Evolutionary conservation across 2,113 vertebrate species (phyloP).

Genomic region (Nesospiza acunhae): DNA sequence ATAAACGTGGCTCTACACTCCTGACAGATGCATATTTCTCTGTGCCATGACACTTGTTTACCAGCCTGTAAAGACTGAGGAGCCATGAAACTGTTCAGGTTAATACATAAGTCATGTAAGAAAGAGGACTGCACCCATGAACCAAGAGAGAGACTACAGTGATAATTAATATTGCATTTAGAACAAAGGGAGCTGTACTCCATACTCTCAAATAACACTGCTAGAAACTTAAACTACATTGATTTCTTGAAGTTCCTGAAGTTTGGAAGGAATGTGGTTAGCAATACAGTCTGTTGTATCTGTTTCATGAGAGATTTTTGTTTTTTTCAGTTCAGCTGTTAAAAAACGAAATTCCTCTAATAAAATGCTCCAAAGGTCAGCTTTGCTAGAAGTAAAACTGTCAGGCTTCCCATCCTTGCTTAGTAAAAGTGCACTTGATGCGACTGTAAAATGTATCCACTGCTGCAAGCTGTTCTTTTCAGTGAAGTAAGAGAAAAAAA

Average conservation of each 20-base stretch:
- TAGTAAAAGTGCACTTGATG: neutral
- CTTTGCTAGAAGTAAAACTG: neutral
- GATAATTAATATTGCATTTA: neutral
- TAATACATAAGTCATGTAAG: neutral
- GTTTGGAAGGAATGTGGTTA: neutral
- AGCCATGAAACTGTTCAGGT: neutral
- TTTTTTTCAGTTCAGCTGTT: neutral
- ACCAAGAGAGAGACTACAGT: neutral
- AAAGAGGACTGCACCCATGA: neutral
- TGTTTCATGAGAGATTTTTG: neutral
- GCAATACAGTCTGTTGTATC: neutral
- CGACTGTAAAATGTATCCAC: neutral
- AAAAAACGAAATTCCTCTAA: neutral
- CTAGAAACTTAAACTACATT: neutral
- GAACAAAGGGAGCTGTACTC: neutral
- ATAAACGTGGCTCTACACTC: neutral
- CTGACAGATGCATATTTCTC: neutral
- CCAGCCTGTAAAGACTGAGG: neutral
- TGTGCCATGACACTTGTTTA: neutral
- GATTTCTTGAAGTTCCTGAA: neutral
- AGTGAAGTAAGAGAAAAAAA: neutral
- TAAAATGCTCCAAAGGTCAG: neutral
- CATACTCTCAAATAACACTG: neutral
- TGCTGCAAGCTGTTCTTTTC: conserved; percentile 21
- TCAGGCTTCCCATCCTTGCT: neutral